These are phyloP conservation scores for Pampusana beccarii DNA, from an alignment of 2,113 vertebrate genomes.

Conservation along the genomic window DNA sequence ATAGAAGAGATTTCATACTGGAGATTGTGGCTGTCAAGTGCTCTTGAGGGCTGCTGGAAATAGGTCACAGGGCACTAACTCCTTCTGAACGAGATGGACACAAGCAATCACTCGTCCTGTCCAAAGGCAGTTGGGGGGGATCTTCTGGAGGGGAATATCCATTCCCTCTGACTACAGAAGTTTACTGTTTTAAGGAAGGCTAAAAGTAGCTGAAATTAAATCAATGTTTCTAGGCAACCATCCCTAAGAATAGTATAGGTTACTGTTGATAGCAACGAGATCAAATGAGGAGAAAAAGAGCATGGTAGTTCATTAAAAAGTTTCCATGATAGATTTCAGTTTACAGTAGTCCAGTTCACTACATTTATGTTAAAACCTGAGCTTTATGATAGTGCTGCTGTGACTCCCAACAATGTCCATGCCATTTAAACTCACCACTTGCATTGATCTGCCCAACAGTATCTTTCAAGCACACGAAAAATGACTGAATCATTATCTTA, in stretches of 20 bases:
- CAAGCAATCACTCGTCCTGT: not conserved
- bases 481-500: conserved; percentile 25
- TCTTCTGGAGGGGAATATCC: not conserved
- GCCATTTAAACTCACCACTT: conserved; percentile 9
- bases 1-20: not conserved
- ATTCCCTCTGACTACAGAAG: not conserved
- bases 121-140: not conserved
- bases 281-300: not conserved
- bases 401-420: not conserved
- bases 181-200: not conserved
- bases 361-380: not conserved
- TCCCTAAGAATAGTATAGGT: not conserved
- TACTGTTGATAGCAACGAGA: not conserved
- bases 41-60: not conserved
- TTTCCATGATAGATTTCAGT: not conserved
- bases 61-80: not conserved
- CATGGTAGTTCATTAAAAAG: not conserved
- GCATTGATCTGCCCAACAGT: conserved; percentile 6
- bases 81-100: not conserved
- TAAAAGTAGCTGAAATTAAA: conserved; percentile 5
- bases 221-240: not conserved
- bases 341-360: not conserved
- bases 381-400: not conserved
- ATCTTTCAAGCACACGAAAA: conserved; percentile 5
- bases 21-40: not conserved